Base-by-base conservation (phyloP, 2,888 invertebrate species). In the Cheilosia impressa region DNA sequence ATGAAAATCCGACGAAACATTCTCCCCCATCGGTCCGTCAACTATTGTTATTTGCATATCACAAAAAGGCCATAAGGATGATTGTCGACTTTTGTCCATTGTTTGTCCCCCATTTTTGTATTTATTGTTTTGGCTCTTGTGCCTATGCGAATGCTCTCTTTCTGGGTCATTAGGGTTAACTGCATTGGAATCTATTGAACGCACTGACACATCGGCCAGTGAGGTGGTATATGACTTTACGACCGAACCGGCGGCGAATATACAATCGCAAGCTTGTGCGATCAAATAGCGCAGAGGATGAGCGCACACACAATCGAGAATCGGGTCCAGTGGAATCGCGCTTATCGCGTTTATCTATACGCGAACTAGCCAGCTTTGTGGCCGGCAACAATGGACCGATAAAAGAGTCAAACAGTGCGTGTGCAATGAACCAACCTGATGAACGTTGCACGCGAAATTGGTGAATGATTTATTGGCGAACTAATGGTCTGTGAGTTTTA, bases 81-180 rank as follows among this genome's bases (percentile, higher is more conserved):
- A 66, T 76, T 80, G 75, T 76, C 65, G 53, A 69, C 65, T 43
- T 63, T 68, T 15, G 24, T 27, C 13, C 60, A 79, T 82, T 77
- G 65, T 80, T 75, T 24, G 24, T 43, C 15, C 58, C 24, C 45
- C 22, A 15, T 43, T 71, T n/a, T 34, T 34, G 0, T 24, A 55
- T 50, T 38, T 43, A 52, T 27, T 52, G 27, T 27, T 60, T 34
- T 34, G 24, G 47, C 66, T 62, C 22, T 38, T 17, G 24, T 57
- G 62, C 53, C 43, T 38, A 43, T 17, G 41, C 31, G 34, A 62
- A 79, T 80, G 47, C 45, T 69, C 71, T 69, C 50, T 69, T 80
- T 85, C 62, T 85, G 68, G 85, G 85, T 85, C 81, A 77, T 72
- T 72, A 68, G 76, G 85, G 85, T 85, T 81, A 85, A 85, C 85